phyloP scores from a whole-genome alignment of 2,888 invertebrate species.

The Ferdinandea cuprea region DNA sequence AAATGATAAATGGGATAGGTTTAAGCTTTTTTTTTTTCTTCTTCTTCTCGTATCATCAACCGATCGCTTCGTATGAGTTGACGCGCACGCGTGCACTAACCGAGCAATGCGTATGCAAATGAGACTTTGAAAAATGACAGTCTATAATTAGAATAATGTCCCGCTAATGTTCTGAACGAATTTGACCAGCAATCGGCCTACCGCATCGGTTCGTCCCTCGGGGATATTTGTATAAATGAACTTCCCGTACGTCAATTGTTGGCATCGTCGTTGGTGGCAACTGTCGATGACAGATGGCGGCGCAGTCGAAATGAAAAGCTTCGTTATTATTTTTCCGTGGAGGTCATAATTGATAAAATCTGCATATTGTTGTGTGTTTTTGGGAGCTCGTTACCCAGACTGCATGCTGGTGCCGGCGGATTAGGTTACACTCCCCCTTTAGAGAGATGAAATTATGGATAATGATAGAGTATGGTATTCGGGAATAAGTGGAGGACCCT shows the following conservation, averaged over 20 bases:
- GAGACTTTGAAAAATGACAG: conserved; percentile 55
- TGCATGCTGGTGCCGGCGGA: conserved; percentile 54
- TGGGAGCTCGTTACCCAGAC: conserved; percentile 19
- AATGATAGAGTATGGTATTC: conserved; percentile 39
- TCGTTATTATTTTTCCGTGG: conserved; percentile 31
- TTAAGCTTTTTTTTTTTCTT: conserved; percentile 36
- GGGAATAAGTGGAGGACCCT: conserved; percentile 18
- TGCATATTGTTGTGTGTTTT: conserved; percentile 59
- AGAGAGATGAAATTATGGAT: conserved; percentile 37
- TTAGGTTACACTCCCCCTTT: conserved; percentile 35
- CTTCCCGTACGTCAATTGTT: background rate
- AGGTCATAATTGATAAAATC: conserved; percentile 63
- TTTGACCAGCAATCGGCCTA: conserved; percentile 20
- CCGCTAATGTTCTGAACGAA: conserved; percentile 34
- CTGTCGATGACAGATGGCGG: conserved; percentile 65
- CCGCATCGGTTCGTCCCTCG: conserved; percentile 22
- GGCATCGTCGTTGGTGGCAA: conserved; percentile 47
- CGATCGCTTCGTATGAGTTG: conserved; percentile 33
- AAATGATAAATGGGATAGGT: conserved; percentile 48
- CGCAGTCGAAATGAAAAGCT: conserved; percentile 52
- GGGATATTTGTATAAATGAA: background rate
- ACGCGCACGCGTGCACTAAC: conserved; percentile 36
- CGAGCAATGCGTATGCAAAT: conserved; percentile 58
- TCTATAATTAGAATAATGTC: conserved; percentile 64
- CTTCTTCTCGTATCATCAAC: conserved; percentile 10